Base-by-base conservation (phyloP, 2,113 vertebrate species). In the Crotalus helleri region DNA sequence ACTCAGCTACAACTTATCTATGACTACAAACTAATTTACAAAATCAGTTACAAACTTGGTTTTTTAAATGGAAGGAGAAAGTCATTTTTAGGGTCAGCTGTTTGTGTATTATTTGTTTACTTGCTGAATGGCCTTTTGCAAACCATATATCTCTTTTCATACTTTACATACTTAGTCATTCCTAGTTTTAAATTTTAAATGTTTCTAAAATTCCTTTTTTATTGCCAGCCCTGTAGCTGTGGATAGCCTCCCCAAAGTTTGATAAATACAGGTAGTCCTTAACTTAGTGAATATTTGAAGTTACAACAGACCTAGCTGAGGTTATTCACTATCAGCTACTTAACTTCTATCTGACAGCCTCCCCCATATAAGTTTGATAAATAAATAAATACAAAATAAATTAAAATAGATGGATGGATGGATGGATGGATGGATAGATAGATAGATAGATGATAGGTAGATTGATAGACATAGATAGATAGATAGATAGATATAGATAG, bases 1-100 rank as follows among this genome's bases (percentile, higher is more conserved):
- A 94, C 90, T 90, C 95, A 44, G 94, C 57, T 59, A 61, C 58
- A 59, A 59, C 58, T 59, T 9, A 59, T 59, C 58, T 59, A 26
- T 92, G 94, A 92, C 64, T 59, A 94, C 85, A 87, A 95, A 94
- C 90, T 89, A 95, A 49, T 94, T 93, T 94, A 46, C 23, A 59
- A 57, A 39, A 5, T 57, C 61, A 64, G 13, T 4, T 64, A n/a
- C 11, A 69, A 69, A 69, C 29, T 6, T n/a, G 64, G 1, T 58
- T 95, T 96, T 96, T 94, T 85, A 55, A 92, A 88, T 58, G 44
- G 44, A 61, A 86, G 57, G 51, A 51, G 53, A 92, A 88, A 11
- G 2, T 4, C 39, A 74, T 81, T 94, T 93, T 44, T 81, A 46
- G 11, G 55, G 51, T 94, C 94, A 92, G 90, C 10, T 85, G 54